Conservation (phyloP, 2,888 invertebrate genomes). For the Chironomus riparius region DNA sequence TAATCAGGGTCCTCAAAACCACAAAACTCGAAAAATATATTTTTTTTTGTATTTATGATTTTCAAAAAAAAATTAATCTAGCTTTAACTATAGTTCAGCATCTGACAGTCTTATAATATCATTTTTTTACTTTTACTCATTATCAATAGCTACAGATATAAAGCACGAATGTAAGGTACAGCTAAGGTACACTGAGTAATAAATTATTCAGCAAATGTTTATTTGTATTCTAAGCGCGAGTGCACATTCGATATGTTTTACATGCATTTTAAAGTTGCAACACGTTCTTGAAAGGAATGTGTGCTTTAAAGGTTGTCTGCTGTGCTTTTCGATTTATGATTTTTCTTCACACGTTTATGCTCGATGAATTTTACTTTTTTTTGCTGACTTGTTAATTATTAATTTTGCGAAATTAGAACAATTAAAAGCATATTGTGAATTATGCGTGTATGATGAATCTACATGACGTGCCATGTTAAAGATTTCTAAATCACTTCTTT, state of each 20-base stretch:
- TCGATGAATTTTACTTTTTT: neutral
- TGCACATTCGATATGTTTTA: neutral
- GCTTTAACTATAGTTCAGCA: too few species aligned
- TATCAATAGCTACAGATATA: too few species aligned
- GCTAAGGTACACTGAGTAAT: too few species aligned
- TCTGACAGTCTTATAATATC: too few species aligned
- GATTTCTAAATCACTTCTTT: neutral
- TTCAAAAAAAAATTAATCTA: too few species aligned
- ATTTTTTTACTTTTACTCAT: too few species aligned
- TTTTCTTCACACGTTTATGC: neutral
- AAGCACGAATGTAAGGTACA: too few species aligned
- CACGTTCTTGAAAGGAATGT: conserved; percentile 10
- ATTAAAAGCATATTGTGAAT: neutral
- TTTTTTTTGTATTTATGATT: too few species aligned
- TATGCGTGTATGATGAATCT: neutral
- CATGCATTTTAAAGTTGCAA: neutral
- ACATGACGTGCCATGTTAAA: neutral
- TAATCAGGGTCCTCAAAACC: too few species aligned
- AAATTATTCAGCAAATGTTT: too few species aligned
- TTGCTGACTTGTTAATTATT: neutral
- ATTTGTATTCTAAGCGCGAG: neutral
- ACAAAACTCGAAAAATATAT: too few species aligned
- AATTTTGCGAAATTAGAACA: neutral
- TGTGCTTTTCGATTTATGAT: neutral
- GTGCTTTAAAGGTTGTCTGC: neutral